A percentile compares a stretch with the other conserved stretches of the same genome.
phyloP scores from a whole-genome alignment of 1,140 invertebrate genomes.

The Luehdorfia chinensis region DNA sequence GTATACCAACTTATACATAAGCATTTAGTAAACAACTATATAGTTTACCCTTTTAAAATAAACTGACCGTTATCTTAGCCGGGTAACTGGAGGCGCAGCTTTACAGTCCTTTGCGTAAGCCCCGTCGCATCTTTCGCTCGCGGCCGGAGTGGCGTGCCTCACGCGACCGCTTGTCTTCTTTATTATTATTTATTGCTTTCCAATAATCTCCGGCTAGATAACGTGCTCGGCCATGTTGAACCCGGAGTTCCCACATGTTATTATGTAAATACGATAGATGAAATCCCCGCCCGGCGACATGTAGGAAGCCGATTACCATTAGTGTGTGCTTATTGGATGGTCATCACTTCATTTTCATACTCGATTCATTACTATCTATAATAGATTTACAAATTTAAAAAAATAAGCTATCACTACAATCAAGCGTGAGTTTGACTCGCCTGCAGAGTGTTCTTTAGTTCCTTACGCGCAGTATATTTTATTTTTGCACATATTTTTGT shows the following conservation, averaged over 20 bases:
- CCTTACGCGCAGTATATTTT: too few species aligned
- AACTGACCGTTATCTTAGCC: background rate
- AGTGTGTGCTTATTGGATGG: conserved; percentile 4
- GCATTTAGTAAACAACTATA: too few species aligned
- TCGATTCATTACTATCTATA: background rate
- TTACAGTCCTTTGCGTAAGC: too few species aligned
- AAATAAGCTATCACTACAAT: too few species aligned
- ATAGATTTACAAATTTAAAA: background rate
- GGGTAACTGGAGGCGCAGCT: too few species aligned
- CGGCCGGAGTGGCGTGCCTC: conserved; percentile 60
- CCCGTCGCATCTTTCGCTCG: too few species aligned
- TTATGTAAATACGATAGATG: conserved; percentile 13
- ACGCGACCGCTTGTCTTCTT: conserved; percentile 57
- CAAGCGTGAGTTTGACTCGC: too few species aligned
- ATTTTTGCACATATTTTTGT: too few species aligned
- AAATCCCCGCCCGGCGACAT: conserved; percentile 1
- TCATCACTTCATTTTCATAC: background rate
- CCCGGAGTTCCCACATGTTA: conserved; percentile 13
- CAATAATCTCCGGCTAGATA: conserved; percentile 52
- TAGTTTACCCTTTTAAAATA: too few species aligned
- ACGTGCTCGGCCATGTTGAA: background rate
- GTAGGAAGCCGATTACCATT: conserved; percentile 6
- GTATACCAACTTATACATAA: too few species aligned
- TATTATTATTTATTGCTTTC: conserved; percentile 71
- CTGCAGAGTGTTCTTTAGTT: too few species aligned